Conservation (phyloP, 1,140 invertebrate genomes). For the Drosophila oshimai region DNA sequence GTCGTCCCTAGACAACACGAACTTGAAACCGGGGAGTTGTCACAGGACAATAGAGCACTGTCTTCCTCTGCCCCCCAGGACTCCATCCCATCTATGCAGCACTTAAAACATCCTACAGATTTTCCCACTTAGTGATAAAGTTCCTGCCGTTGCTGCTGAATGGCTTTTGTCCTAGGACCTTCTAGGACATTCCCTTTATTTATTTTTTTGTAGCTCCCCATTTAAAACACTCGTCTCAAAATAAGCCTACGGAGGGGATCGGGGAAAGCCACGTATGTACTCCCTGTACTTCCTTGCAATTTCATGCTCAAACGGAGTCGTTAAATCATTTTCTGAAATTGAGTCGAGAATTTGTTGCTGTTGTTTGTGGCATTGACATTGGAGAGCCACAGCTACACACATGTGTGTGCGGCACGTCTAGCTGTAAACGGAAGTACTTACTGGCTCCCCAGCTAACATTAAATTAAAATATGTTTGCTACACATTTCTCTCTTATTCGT, state of each 20-base stretch:
- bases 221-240: constrained; percentile 52
- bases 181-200: constrained; percentile 4
- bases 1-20: constrained; percentile 40
- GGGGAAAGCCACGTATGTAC: background rate
- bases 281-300: constrained; percentile 45
- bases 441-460: constrained; percentile 51
- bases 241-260: constrained; percentile 52
- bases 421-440: constrained; percentile 77
- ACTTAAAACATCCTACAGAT: constrained; percentile 80
- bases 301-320: constrained; percentile 77
- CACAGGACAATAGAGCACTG: constrained; percentile 54
- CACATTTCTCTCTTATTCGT: constrained; percentile 39
- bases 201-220: constrained; percentile 27
- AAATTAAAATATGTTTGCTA: constrained; percentile 71
- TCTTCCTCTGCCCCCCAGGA: constrained; percentile 5
- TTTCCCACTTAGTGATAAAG: constrained; percentile 79
- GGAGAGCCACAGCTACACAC: constrained; percentile 17
- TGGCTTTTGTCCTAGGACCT: constrained; percentile 63
- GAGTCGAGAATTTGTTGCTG: constrained; percentile 65
- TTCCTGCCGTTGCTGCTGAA: constrained; percentile 49
- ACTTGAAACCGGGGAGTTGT: constrained; percentile 43
- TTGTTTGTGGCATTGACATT: constrained; percentile 69
- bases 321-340: constrained; percentile 82
- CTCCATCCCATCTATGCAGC: constrained; percentile 23
- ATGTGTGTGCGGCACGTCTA: constrained; percentile 47